Evolutionary conservation across 1,140 invertebrate species (phyloP), one percentile per base, ranked within the genome.

Genomic region (Venturia canescens): DNA sequence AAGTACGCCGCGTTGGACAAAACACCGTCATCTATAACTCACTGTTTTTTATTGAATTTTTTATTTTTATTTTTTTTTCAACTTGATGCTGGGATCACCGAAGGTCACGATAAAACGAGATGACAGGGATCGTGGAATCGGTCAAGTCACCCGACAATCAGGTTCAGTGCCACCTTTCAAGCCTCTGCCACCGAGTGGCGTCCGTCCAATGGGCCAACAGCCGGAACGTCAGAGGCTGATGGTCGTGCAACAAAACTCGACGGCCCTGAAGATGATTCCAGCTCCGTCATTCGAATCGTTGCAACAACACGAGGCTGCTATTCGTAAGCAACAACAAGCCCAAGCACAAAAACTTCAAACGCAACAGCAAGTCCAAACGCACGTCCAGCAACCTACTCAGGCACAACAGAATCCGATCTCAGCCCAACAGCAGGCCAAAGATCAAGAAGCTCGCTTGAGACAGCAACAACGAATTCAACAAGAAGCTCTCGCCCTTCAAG

Each of bases 101-200:
- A 78, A 89, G 89, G 83, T 79, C 9, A 70, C 72, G 0, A 84
- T 67, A 11, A 80, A 82, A 78, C 83, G 86, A 4, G 86, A 88
- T 9, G 82, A 86, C 1, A n/a, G 44, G 1, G 29, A 16, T n/a
- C 81, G 83, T 9, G 76, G 81, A 31, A 67, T 48, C 0, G 16
- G 82, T n/a, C 70, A 86, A 67, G 80, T 70, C 27, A 34, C 81
- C 60, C 78, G 84, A 18, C 83, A 84, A 66, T 66, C 63, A 9
- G 26, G 7, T 5, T 83, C 83, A 21, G 89, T 96, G 7, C 96
- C 96, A 26, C 94, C 95, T 0, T 97, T 97, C 86, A 95, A 94
- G 84, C 96, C 96, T 0, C 93, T 97, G 79, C 95, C 95, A 53
- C 92, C 94, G 1, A 95, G 95, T 75, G 91, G 89, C 1, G 86